Conservation (phyloP, 2,797 vertebrate species). For the Triplophysa yarkandensis region DNA sequence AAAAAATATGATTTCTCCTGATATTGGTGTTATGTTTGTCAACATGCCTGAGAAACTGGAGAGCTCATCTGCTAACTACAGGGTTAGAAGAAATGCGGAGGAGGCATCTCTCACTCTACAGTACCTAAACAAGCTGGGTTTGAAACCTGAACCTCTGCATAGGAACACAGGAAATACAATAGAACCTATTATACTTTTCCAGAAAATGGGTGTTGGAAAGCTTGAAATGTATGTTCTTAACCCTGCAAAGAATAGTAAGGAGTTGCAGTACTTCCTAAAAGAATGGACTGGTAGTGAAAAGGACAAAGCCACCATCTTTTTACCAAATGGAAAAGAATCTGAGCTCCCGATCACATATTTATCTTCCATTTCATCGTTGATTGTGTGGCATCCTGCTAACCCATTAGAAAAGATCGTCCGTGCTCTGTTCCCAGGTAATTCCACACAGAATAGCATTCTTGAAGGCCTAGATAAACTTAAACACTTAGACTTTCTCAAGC, state of each 20-base stretch:
- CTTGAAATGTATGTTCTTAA: conserved; percentile 98
- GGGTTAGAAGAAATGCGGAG: conserved; percentile 85
- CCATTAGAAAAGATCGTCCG: conserved; percentile 92
- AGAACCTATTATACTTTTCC: conserved; percentile 93
- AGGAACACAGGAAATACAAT: conserved; percentile 84
- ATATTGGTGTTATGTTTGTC: conserved; percentile 93
- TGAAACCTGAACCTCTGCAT: conserved; percentile 89
- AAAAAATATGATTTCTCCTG: conserved; percentile 98
- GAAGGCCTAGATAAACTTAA: conserved; percentile 97
- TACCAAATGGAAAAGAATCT: conserved; percentile 89
- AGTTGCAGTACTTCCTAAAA: conserved; percentile 94
- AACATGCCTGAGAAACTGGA: conserved; percentile 91
- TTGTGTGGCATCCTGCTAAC: conserved; percentile 97
- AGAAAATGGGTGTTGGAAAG: conserved; percentile 98
- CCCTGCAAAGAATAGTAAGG: conserved; percentile 92
- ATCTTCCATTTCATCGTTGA: conserved; percentile 91
- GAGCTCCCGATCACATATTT: conserved; percentile 90
- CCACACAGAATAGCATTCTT: conserved; percentile 90
- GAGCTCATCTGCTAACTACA: conserved; percentile 81
- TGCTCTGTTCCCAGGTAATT: conserved; percentile 95
- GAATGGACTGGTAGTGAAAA: conserved; percentile 92
- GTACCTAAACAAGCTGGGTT: conserved; percentile 88
- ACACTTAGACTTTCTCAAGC: conserved; percentile 93
- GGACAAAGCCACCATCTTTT: conserved; percentile 85
- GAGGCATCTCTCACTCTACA: conserved; percentile 89